These are phyloP conservation scores for Xanthorhoe designata DNA, from an alignment of 2,888 invertebrate species.

Conservation along the genomic window DNA sequence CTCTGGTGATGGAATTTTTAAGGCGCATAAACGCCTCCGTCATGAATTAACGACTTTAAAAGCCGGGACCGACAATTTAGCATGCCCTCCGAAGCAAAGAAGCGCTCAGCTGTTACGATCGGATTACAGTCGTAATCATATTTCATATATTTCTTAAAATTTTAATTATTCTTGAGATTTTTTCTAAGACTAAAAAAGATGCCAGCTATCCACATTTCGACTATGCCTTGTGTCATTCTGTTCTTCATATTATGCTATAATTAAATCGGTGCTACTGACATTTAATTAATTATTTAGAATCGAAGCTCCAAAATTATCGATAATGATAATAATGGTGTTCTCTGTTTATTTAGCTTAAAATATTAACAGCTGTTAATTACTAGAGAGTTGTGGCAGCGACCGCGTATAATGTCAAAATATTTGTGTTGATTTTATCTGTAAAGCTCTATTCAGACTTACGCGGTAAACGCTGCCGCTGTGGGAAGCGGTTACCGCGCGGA, in stretches of 20 bases:
- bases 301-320: conserved; percentile 26
- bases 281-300: conserved; percentile 41
- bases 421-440: conserved; percentile 10
- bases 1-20: no score
- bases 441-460: no score
- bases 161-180: no score
- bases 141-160: no score
- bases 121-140: no score
- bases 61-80: no score
- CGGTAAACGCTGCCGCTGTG: no score
- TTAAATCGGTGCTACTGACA: conserved; percentile 30
- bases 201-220: conserved; percentile 13
- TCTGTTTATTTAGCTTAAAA: conserved; percentile 22
- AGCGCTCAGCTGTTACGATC: no score
- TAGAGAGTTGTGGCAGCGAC: conserved; percentile 5
- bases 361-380: conserved; percentile 22
- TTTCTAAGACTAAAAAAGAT: neutral
- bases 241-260: conserved; percentile 25
- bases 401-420: neutral
- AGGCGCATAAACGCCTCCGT: no score
- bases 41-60: no score
- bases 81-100: no score
- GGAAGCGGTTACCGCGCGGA: no score
- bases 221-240: conserved; percentile 24
- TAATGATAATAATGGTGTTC: conserved; percentile 21